Evolutionary conservation across 2,113 vertebrate species (phyloP), one percentile per base, ranked within the genome.

Genomic region (Pachycephala philippinensis): DNA sequence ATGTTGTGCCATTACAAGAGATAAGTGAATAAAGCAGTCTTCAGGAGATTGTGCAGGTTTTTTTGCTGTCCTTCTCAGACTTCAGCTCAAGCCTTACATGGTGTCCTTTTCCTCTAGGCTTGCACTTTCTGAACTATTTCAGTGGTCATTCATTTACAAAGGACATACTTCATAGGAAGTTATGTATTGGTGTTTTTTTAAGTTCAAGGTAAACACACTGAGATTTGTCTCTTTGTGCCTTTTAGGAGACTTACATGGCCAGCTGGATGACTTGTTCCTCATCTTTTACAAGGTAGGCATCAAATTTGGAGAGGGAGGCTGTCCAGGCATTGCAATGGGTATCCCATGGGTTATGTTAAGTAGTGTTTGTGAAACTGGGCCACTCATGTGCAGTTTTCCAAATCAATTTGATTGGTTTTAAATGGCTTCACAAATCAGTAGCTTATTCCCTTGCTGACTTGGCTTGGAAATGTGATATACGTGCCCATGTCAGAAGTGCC

Each of bases 191-290:
- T 64, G 31, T 2, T 11, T 61, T 69, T 54, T 70, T 3, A 56
- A 59, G 44, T 49, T 56, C 44, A 81, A 59, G 12, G 19, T 66
- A 86, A 72, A 31, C 37, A 22, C 27, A 65, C 5, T 31, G 20
- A 79, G 71, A 87, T 65, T 59, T 78, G 8, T 90, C 57, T 92
- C 91, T 97, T 93, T 93, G 26, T 96, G 23, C 68, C 72, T 78
- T 5, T 56, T 94, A 99, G 99, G 99, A 96, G 99, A 99, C 92
- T 95, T 99, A 91, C 99, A 99, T 0, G 99, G 99, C 42, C 98
- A 99, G 59, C 96, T 99, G 85, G 99, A 99, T 91, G 99, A 99
- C 95, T 97, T 91, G 72, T 97, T 97, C 89, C 83, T 97, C 82
- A 97, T 97, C 81, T 97, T 97, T 82, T 95, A 97, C 64, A 97